These are phyloP conservation scores for Enteromius trimaculatus DNA, from an alignment of 2,797 vertebrate genomes.

Conservation along the genomic window DNA sequence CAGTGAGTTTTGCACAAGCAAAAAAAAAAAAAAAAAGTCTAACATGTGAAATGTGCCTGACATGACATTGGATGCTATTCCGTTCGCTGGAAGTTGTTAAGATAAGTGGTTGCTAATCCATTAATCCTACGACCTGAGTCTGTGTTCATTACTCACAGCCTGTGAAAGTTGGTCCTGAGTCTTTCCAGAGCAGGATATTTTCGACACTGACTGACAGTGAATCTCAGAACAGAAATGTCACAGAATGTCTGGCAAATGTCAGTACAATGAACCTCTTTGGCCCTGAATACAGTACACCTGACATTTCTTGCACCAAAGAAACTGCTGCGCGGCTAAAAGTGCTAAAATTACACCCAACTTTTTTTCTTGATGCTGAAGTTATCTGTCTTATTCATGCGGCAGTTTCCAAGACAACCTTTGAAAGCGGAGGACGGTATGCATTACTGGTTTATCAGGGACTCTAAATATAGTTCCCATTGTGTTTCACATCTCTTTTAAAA, in stretches of 20 bases:
- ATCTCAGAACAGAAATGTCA: conserved; percentile 44
- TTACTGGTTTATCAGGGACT: conserved; percentile 39
- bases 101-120: conserved; percentile 24
- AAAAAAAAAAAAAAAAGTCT: neutral
- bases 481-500: conserved; percentile 27
- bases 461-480: conserved; percentile 52
- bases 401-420: conserved; percentile 56
- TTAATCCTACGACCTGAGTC: neutral
- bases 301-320: conserved; percentile 30
- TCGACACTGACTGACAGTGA: neutral
- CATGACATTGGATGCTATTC: neutral
- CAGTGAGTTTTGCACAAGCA: neutral
- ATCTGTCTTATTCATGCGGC: conserved; percentile 2
- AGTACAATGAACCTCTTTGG: conserved; percentile 20
- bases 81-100: neutral
- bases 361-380: neutral
- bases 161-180: neutral
- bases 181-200: conserved; percentile 12
- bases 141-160: neutral
- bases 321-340: neutral
- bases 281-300: neutral
- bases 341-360: conserved; percentile 21
- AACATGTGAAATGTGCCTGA: neutral
- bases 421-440: conserved; percentile 19
- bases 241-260: conserved; percentile 42